Conservation (phyloP, 2,888 invertebrate species). For the Volucella inflata region DNA sequence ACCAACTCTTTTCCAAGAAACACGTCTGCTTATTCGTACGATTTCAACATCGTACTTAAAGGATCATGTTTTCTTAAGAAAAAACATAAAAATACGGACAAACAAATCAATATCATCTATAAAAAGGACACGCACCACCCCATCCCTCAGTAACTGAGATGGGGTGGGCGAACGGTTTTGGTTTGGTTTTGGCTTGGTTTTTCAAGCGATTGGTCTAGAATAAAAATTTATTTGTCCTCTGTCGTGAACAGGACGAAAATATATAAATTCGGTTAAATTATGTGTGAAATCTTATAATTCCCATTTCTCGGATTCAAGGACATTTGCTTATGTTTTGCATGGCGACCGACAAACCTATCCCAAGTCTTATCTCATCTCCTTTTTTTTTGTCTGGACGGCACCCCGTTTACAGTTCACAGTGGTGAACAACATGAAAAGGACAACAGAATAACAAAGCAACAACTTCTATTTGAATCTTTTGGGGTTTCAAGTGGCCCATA, state of each 20-base stretch:
- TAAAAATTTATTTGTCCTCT: constrained; percentile 40
- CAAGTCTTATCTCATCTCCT: constrained; percentile 3
- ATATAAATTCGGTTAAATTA: constrained; percentile 72
- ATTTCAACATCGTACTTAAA: constrained; percentile 70
- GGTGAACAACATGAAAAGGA: constrained; percentile 43
- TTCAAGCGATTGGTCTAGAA: constrained; percentile 57
- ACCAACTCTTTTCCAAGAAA: constrained; percentile 21
- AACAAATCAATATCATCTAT: constrained; percentile 58
- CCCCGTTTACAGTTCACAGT: not conserved
- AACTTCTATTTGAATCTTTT: constrained; percentile 27
- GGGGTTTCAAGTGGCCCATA: constrained; percentile 72
- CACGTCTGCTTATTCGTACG: constrained; percentile 60
- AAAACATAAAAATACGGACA: constrained; percentile 36
- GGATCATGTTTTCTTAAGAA: constrained; percentile 64
- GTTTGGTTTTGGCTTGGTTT: not conserved
- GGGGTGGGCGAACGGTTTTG: too few relatives aligned
- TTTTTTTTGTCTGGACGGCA: too few relatives aligned
- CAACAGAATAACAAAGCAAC: constrained; percentile 37
- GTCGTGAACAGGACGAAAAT: constrained; percentile 53
- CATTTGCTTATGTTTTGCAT: constrained; percentile 68
- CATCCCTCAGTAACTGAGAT: not conserved
- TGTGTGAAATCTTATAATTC: constrained; percentile 74
- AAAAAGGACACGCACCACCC: constrained; percentile 34
- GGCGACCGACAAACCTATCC: constrained; percentile 56
- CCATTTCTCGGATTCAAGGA: constrained; percentile 66